Conservation (phyloP, 2,888 invertebrate species). For the Sinhomidia bicolor region DNA sequence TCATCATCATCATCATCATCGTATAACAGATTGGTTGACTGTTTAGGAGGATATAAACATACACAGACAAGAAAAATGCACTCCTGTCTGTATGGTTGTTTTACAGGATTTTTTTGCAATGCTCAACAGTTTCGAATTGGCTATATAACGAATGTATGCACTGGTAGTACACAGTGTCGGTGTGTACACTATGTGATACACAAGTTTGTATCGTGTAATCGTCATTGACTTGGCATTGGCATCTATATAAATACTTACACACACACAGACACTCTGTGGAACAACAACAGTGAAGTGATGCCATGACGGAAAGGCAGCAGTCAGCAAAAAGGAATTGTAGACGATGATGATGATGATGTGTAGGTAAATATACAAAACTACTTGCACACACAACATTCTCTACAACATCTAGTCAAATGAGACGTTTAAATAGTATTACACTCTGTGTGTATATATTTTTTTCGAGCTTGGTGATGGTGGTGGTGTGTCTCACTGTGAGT, state of each 20-base stretch:
- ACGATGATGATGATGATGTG: no score
- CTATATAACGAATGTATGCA: background rate
- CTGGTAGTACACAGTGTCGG: no score
- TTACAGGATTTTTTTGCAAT: slow-evolving; percentile 1
- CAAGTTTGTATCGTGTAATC: background rate
- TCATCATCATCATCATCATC: slow-evolving; percentile 2
- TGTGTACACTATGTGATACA: background rate
- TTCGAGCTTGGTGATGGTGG: no score
- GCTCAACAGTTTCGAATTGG: background rate
- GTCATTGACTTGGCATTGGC: slow-evolving; percentile 18
- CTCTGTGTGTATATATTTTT: no score
- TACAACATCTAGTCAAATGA: slow-evolving; percentile 59
- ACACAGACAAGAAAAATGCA: background rate
- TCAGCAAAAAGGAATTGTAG: background rate
- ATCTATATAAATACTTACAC: background rate
- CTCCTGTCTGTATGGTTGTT: slow-evolving; percentile 6
- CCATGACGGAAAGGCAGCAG: background rate
- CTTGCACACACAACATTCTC: background rate
- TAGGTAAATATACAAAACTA: no score
- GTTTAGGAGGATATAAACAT: slow-evolving; percentile 4
- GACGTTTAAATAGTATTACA: background rate
- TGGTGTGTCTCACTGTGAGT: slow-evolving; percentile 1
- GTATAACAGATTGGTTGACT: slow-evolving; percentile 16
- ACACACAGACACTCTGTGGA: background rate
- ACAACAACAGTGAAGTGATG: background rate